Percentiles rank a stretch among this genome's conserved stretches.
phyloP scores from a whole-genome alignment of 2,113 vertebrate species.

The Neolamprologus fasciatus region DNA sequence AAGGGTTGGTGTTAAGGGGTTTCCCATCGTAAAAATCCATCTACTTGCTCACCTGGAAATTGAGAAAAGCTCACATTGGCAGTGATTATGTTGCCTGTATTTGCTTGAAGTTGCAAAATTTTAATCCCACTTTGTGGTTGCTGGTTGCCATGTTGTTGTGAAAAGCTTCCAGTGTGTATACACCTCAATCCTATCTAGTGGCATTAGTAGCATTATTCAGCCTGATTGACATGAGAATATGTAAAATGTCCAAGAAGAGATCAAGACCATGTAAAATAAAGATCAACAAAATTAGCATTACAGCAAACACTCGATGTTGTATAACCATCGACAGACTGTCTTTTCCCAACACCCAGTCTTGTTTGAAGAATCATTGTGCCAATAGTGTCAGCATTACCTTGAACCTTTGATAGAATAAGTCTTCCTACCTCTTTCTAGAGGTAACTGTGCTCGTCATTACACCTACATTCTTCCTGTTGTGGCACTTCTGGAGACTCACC shows the following conservation, averaged over 20 bases:
- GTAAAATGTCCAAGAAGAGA: background rate
- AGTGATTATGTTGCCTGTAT: background rate
- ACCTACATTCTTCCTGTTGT: background rate
- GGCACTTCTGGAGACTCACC: background rate
- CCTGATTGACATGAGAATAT: background rate
- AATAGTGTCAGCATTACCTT: background rate
- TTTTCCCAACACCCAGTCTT: background rate
- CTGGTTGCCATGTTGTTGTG: background rate
- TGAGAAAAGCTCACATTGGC: background rate
- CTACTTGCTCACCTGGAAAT: background rate
- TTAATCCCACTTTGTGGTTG: background rate
- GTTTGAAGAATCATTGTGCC: background rate
- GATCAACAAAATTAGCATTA: background rate
- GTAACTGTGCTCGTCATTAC: background rate
- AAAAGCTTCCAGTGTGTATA: background rate
- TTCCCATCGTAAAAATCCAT: background rate
- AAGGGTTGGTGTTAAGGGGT: background rate
- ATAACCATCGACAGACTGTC: background rate
- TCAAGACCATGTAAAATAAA: background rate
- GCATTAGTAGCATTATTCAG: background rate
- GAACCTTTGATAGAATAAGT: background rate
- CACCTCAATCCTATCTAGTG: background rate
- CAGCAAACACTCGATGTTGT: background rate
- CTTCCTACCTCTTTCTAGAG: background rate
- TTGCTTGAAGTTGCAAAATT: background rate